A percentile compares a stretch with the other conserved stretches of the same genome.
These are phyloP conservation scores for Eremophila alpestris DNA, from an alignment of 2,797 vertebrate species.

Conservation along the genomic window DNA sequence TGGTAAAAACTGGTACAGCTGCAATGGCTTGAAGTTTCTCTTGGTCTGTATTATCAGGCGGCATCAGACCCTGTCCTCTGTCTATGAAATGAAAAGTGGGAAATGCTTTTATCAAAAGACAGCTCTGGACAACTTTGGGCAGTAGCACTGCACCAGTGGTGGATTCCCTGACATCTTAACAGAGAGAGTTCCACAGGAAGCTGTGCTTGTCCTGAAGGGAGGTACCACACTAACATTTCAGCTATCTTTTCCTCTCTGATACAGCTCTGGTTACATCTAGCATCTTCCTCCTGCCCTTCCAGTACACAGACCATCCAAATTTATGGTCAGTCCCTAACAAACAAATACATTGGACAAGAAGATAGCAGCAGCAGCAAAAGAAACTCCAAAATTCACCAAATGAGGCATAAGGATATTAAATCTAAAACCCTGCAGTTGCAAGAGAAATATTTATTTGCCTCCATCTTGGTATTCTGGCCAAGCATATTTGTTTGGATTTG, in stretches of 20 bases:
- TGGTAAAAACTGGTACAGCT: neutral
- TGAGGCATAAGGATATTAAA: neutral
- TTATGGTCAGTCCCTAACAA: neutral
- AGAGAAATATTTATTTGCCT: constrained; percentile 22
- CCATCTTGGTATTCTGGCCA: constrained; percentile 9
- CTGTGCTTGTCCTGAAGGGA: neutral
- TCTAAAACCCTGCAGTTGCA: neutral
- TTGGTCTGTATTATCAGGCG: neutral
- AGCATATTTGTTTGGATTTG: constrained; percentile 33
- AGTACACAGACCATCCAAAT: neutral
- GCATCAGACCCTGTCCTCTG: neutral
- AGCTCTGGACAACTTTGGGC: accelerated
- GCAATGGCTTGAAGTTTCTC: neutral
- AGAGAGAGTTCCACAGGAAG: neutral
- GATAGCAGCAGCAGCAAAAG: neutral
- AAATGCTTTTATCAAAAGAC: neutral
- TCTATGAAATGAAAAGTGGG: neutral
- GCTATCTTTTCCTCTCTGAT: neutral
- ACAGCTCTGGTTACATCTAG: neutral
- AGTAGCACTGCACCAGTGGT: neutral
- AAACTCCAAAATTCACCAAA: neutral
- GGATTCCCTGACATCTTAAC: neutral
- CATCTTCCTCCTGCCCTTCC: neutral
- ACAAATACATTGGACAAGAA: neutral
- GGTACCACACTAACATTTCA: neutral